Evolutionary conservation across 2,888 invertebrate species (phyloP), one percentile per base, ranked within the genome.

Genomic region (Chrysolina americana): DNA sequence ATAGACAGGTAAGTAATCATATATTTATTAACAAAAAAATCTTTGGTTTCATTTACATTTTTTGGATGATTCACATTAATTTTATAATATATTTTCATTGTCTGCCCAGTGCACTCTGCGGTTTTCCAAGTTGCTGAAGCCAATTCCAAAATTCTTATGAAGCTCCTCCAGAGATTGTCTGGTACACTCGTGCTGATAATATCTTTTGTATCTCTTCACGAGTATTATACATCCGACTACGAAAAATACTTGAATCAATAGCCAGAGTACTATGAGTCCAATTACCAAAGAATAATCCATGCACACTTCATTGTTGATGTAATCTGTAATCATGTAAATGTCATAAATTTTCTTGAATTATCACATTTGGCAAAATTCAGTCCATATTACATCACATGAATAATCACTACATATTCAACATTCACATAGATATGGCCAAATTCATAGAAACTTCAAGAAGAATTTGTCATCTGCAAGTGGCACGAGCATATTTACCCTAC

Each of bases 21-120:
- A 59, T 59, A 59, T 59, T 65, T 36, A 59, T 15, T n/a, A n/a
- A n/a, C n/a, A 59, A 36, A 15, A 36, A 59, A 59, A 36, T 59
- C 59, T 59, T 59, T 59, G 59, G 59, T 59, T 59, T 59, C 59
- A 36, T 59, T 59, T 59, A 28, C 59, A 59, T 17, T 53, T 53
- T 53, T 13, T 44, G 15, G 11, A 19, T 19, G 15, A 59, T 36
- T 36, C 28, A n/a, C 59, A 59, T 59, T 23, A n/a, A n/a, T 28
- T 15, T 71, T 41, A 74, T 62, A 79, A 74, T 47, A 81, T 79
- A 77, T 82, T 77, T 15, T 83, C 81, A 75, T 83, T 82, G 79
- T 94, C 93, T 0, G 93, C 93, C 92, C 93, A 94, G 83, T 92
- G 93, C 2, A 94, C 94, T 68, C 93, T 90, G 44, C 93, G 88